Conservation (phyloP, 2,113 vertebrate genomes). For the Pelusios castaneus region DNA sequence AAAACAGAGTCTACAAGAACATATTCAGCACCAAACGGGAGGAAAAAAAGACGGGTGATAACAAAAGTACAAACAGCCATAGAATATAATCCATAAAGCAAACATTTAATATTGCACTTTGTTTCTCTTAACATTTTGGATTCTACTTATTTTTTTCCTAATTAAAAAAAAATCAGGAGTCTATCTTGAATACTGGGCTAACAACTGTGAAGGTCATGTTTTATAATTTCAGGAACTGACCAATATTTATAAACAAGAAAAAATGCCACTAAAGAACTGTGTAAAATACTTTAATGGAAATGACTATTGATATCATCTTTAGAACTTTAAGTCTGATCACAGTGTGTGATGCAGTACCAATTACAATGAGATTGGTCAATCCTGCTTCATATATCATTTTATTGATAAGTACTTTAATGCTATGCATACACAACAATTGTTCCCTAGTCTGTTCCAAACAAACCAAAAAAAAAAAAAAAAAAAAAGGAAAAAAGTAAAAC, state of each 20-base stretch:
- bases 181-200: constrained; percentile 89
- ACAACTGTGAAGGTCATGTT: constrained; percentile 72
- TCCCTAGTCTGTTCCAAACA: constrained; percentile 81
- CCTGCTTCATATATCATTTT: constrained; percentile 63
- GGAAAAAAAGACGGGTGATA: constrained; percentile 57
- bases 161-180: constrained; percentile 81
- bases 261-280: constrained; percentile 68
- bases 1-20: constrained; percentile 92
- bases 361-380: constrained; percentile 76
- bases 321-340: constrained; percentile 49
- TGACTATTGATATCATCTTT: constrained; percentile 64
- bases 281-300: constrained; percentile 53
- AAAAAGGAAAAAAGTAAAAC: constrained; percentile 72
- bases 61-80: constrained; percentile 86
- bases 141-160: constrained; percentile 84
- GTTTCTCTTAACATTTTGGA: constrained; percentile 91
- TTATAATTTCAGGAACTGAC: constrained; percentile 82
- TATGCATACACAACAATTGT: constrained; percentile 82
- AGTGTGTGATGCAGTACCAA: constrained; percentile 58
- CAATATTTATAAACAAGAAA: constrained; percentile 76
- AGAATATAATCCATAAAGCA: constrained; percentile 90
- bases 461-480: constrained; percentile 72
- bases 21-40: constrained; percentile 86
- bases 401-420: constrained; percentile 73
- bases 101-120: constrained; percentile 99